Evolutionary conservation across 1,140 invertebrate genomes (phyloP).

Genomic region (Bombus affinis): DNA sequence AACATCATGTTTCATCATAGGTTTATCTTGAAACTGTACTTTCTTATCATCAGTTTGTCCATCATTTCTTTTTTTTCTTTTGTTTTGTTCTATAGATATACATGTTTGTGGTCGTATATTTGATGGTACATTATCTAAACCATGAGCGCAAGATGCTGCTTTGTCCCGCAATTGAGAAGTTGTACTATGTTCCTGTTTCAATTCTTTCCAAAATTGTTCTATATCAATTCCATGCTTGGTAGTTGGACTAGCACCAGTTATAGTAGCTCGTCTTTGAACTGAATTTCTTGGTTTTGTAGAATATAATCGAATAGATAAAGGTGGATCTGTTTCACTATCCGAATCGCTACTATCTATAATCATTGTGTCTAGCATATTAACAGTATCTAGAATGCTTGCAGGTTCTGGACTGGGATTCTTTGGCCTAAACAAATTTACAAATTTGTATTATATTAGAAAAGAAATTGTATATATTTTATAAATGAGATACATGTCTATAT

Average conservation of each 20-base stretch:
- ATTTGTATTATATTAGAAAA: constrained; percentile 20
- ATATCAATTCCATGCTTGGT: constrained; percentile 86
- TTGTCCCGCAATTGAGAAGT: constrained; percentile 85
- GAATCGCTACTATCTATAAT: constrained; percentile 79
- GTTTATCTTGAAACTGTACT: constrained; percentile 77
- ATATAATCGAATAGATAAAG: constrained; percentile 84
- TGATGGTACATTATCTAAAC: constrained; percentile 85
- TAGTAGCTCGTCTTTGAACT: constrained; percentile 92
- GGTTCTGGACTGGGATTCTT: constrained; percentile 77
- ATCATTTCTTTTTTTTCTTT: constrained; percentile 72
- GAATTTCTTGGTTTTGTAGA: constrained; percentile 89
- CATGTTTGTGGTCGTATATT: constrained; percentile 86
- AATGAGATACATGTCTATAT: background rate
- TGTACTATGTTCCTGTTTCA: constrained; percentile 84
- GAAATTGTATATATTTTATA: constrained; percentile 5
- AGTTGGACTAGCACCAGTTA: constrained; percentile 91
- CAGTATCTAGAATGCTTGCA: constrained; percentile 74
- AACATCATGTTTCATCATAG: constrained; percentile 54
- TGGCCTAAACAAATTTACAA: constrained; percentile 65
- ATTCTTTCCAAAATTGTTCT: constrained; percentile 88
- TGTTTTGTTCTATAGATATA: constrained; percentile 82
- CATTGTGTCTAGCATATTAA: constrained; percentile 75
- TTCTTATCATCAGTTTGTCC: constrained; percentile 67
- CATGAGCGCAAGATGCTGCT: constrained; percentile 88
- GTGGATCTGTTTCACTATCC: constrained; percentile 76